A percentile compares a stretch with the other conserved stretches of the same genome.
phyloP scores from a whole-genome alignment of 2,113 vertebrate species.

The Cyprinus carpio region DNA sequence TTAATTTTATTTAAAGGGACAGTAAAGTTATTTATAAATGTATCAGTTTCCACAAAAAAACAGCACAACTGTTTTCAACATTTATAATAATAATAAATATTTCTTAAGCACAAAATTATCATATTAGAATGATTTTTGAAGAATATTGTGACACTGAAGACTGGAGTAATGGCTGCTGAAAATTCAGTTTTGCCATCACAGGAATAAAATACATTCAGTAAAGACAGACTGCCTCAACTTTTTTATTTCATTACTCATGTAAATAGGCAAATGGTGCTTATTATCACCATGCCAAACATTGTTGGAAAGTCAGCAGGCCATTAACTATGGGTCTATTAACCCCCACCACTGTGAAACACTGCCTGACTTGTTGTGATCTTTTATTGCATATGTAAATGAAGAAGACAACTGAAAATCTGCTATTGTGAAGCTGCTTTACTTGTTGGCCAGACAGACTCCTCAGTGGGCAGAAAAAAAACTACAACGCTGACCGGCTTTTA shows the following conservation, averaged over 20 bases:
- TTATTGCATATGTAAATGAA: not conserved
- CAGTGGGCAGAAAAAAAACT: not conserved
- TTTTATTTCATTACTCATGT: not conserved
- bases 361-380: not conserved
- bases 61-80: not conserved
- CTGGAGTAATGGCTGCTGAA: not conserved
- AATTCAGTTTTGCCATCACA: not conserved
- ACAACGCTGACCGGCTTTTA: not conserved
- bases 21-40: not conserved
- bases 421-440: not conserved
- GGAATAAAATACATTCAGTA: not conserved
- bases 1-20: too few species aligned
- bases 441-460: not conserved
- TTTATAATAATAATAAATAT: not conserved
- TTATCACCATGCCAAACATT: not conserved
- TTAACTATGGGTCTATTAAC: conserved; percentile 4
- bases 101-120: not conserved
- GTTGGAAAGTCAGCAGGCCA: not conserved
- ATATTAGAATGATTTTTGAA: not conserved
- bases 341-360: not conserved
- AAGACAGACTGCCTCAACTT: not conserved
- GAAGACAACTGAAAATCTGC: not conserved
- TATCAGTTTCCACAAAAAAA: not conserved
- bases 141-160: not conserved
- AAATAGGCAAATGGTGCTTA: conserved; percentile 1